phyloP scores from a whole-genome alignment of 2,888 invertebrate genomes.

The Zaprionus bogoriensis region DNA sequence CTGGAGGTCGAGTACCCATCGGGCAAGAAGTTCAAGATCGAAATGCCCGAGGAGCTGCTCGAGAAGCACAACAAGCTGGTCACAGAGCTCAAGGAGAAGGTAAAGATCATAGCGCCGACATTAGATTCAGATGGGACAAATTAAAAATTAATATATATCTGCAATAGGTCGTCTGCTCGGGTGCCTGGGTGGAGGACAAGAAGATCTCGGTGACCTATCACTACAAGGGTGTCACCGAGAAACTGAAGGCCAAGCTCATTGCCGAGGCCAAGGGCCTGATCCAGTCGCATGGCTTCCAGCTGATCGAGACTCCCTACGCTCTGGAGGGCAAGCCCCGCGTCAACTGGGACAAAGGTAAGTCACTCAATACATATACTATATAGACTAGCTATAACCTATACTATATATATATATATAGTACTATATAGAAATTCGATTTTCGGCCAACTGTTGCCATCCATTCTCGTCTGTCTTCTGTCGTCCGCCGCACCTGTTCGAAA shows the following conservation, averaged over 20 bases:
- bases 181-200: conserved; percentile 91
- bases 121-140: too few relatives aligned
- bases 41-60: conserved; percentile 88
- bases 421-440: conserved; percentile 20
- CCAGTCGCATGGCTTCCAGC: conserved; percentile 87
- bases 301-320: conserved; percentile 88
- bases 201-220: conserved; percentile 89
- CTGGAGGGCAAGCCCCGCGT: conserved; percentile 91
- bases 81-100: conserved; percentile 87
- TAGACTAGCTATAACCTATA: conserved; percentile 2
- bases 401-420: not conserved
- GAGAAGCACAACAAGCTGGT: conserved; percentile 87
- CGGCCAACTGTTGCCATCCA: conserved; percentile 65
- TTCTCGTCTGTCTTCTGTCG: too few relatives aligned
- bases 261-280: conserved; percentile 87
- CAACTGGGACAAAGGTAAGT: conserved; percentile 89
- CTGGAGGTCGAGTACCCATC: conserved; percentile 90
- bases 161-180: conserved; percentile 87
- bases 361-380: conserved; percentile 10
- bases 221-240: conserved; percentile 88
- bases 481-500: conserved; percentile 72
- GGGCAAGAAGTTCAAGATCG: conserved; percentile 89
- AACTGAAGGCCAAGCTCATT: conserved; percentile 85
- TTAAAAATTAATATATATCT: not conserved
- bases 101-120: conserved; percentile 55